Evolutionary conservation across 2,797 vertebrate species (phyloP), one percentile per base, ranked within the genome.

Genomic region (Neostethus bicornis): DNA sequence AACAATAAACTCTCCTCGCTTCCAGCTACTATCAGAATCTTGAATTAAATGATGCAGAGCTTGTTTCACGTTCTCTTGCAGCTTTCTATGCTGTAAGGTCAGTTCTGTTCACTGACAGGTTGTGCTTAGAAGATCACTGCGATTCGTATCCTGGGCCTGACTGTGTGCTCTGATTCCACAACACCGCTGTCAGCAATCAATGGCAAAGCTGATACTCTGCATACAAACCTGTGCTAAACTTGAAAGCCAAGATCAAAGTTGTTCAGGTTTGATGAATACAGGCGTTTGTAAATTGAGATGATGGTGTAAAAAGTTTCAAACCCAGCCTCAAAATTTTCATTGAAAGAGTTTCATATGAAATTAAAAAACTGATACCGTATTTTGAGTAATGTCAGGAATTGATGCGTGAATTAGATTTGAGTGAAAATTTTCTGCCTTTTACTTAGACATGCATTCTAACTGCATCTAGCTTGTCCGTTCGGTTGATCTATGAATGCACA

Each of bases 21-120:
- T 69, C 16, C 26, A 43, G 69, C 48, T 48, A 47, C 43, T 25
- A 51, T 45, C 39, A 52, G 11, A 55, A n/a, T 67, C 31, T 39
- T 21, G 43, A 54, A 51, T 28, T 52, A 34, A 56, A 50, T 10
- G 7, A 60, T 16, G 45, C 58, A 62, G 45, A 62, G 52, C 60
- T 54, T 38, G 54, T 41, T 66, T 66, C 38, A 3, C 47, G 43
- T 56, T 66, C 59, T 64, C 70, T n/a, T 57, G 66, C 53, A 73
- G 73, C 67, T 69, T 39, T 65, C 38, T 39, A 43, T 9, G 25
- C 51, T 75, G 45, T 70, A 68, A 75, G 73, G 71, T 83, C 76
- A 78, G 28, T 28, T 41, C 23, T 57, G 47, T 19, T 57, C 63
- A 1, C 43, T 50, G 70, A 61, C 67, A 56, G 66, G 53, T 64